Evolutionary conservation across 1,140 invertebrate species (phyloP).

Genomic region (Pseudomyrmex dendroicus): DNA sequence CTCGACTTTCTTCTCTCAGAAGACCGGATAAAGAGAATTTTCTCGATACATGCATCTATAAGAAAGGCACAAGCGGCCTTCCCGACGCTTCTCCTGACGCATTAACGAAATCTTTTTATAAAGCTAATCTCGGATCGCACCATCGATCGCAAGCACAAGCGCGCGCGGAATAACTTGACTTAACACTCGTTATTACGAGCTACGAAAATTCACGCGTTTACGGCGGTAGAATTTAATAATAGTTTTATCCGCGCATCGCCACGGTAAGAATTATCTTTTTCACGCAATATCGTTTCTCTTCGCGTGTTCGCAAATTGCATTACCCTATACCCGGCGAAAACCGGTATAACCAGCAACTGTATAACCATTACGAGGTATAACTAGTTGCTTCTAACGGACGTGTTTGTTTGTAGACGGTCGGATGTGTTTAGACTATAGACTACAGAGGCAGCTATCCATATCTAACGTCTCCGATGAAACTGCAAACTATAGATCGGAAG

Average conservation of each 20-base stretch:
- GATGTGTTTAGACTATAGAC: neutral
- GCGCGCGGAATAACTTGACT: neutral
- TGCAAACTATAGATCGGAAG: conserved; percentile 34
- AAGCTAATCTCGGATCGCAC: conserved; percentile 16
- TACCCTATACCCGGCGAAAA: neutral
- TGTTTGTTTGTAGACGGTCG: conserved; percentile 26
- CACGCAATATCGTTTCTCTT: conserved; percentile 36
- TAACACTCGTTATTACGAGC: neutral
- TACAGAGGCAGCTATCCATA: conserved; percentile 15
- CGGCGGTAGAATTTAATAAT: conserved; percentile 45
- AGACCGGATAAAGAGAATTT: conserved; percentile 26
- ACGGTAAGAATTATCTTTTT: conserved; percentile 20
- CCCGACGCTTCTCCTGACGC: neutral
- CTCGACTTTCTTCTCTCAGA: neutral
- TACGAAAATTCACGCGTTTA: conserved; percentile 22
- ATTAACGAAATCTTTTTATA: conserved; percentile 36
- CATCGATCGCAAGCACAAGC: neutral
- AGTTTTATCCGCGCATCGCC: neutral
- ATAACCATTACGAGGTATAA: conserved; percentile 21
- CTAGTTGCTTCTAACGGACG: conserved; percentile 27
- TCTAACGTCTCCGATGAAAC: conserved; percentile 21
- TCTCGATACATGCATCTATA: conserved; percentile 39
- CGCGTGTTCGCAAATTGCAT: conserved; percentile 27
- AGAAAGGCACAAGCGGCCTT: neutral
- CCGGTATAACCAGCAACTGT: neutral